Evolutionary conservation across 1,140 invertebrate species (phyloP), one percentile per base, ranked within the genome.

Genomic region (Spodoptera litura): DNA sequence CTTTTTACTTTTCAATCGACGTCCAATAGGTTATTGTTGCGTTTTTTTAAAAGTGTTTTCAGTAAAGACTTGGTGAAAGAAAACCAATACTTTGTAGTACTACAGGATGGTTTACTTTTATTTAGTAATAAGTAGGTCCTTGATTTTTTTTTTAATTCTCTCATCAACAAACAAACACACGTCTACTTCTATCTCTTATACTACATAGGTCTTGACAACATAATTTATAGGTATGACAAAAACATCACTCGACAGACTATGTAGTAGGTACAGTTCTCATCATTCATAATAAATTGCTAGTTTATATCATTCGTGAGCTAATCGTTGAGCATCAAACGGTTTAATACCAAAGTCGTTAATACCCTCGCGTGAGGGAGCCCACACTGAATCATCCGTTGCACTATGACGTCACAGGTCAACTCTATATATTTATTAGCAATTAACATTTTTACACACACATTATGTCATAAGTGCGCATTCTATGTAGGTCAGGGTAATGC

Each of bases 351-450:
- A 20, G 15, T 27, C n/a, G 25, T 73, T 59, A 59, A 73, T 58
- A 56, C 12, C 12, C 35, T 70, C 61, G 70, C 74, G 62, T 75
- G 68, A 25, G 49, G 13, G 75, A 52, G 56, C 77, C 31, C 77
- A 62, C 61, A 52, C 38, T 68, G 51, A 56, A 68, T 51, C 58
- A 62, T 35, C 31, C 15, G 15, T 1, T 25, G 56, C 55, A 20
- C 49, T 38, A 5, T 64, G 59, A 75, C 49, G 59, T 74, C 71
- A 61, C 73, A 53, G 73, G 59, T 75, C 58, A 75, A 55, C 56
- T 49, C 27, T 64, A 64, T 64, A 64, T 75, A 62, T 75, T 62
- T 64, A 75, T 75, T 62, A n/a, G 59, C 73, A 75, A 75, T 75
- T 75, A 75, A 75, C 25, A 55, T 75, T 75, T 75, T 64, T 75